Evolutionary conservation across 2,113 vertebrate genomes (phyloP).

Genomic region (Zosterops hypoxanthus): DNA sequence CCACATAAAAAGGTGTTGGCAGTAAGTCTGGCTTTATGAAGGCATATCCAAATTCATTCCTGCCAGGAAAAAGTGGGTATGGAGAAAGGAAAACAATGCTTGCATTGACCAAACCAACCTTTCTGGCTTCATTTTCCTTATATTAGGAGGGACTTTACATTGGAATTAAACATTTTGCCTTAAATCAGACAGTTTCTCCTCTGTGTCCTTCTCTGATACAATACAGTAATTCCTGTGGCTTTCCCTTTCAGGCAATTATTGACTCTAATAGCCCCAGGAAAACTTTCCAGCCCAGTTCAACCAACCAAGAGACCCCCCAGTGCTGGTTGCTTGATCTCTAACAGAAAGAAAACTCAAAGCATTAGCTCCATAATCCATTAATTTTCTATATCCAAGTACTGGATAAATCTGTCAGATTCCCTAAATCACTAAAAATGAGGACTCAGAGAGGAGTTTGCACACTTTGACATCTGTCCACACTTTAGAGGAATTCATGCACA

Average conservation of each 20-base stretch:
- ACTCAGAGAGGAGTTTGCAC: background rate
- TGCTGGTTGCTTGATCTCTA: background rate
- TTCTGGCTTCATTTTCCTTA: background rate
- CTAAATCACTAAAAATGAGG: accelerated
- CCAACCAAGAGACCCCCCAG: background rate
- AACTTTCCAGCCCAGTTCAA: background rate
- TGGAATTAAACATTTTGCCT: background rate
- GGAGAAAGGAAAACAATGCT: background rate
- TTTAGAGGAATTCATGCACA: background rate
- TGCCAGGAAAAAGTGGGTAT: background rate
- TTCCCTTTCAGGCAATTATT: background rate
- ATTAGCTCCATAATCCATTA: background rate
- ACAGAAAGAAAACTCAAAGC: background rate
- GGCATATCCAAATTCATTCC: constrained; percentile 53
- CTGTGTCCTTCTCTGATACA: background rate
- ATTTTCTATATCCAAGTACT: background rate
- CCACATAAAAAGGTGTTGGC: constrained; percentile 41
- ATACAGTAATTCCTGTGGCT: background rate
- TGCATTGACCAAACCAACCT: background rate
- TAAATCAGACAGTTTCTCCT: background rate
- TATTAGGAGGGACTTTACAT: background rate
- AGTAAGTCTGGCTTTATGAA: constrained; percentile 55
- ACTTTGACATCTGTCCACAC: background rate
- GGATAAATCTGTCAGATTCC: background rate
- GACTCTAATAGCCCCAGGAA: background rate